phyloP scores from a whole-genome alignment of 2,888 invertebrate species.

The Willowsia nigromaculata region DNA sequence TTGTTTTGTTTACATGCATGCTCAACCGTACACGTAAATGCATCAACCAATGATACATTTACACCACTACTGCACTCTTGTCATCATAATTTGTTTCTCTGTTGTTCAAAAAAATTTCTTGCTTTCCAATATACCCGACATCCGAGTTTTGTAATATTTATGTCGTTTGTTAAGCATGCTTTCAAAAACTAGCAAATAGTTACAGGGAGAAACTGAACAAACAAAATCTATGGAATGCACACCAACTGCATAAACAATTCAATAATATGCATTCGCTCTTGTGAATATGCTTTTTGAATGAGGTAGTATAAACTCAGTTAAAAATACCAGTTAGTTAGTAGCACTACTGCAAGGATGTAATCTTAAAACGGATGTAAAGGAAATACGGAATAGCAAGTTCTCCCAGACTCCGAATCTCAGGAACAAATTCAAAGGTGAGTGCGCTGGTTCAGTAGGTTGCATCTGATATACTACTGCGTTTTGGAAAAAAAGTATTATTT shows the following conservation, averaged over 20 bases:
- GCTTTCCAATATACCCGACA: no score
- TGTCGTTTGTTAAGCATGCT: no score
- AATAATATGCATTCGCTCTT: neutral
- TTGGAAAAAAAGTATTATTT: slow-evolving; percentile 2
- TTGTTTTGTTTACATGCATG: neutral
- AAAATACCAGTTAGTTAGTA: no score
- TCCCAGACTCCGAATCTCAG: neutral
- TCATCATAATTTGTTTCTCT: no score
- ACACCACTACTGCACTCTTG: neutral
- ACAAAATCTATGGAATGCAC: neutral
- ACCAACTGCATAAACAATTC: neutral
- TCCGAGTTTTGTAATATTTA: no score
- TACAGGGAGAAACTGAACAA: neutral
- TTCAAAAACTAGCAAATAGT: no score
- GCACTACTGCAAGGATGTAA: no score
- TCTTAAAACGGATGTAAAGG: neutral
- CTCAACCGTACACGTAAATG: neutral
- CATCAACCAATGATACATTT: neutral
- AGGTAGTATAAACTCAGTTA: no score
- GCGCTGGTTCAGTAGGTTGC: neutral
- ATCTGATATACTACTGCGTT: neutral
- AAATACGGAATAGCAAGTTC: neutral
- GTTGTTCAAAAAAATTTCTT: no score
- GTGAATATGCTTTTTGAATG: no score
- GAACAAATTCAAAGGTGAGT: slow-evolving; percentile 14